Conservation (phyloP, 30 jellyfish, hydroid and myxozoan species). For the Rhopilema esculentum region DNA sequence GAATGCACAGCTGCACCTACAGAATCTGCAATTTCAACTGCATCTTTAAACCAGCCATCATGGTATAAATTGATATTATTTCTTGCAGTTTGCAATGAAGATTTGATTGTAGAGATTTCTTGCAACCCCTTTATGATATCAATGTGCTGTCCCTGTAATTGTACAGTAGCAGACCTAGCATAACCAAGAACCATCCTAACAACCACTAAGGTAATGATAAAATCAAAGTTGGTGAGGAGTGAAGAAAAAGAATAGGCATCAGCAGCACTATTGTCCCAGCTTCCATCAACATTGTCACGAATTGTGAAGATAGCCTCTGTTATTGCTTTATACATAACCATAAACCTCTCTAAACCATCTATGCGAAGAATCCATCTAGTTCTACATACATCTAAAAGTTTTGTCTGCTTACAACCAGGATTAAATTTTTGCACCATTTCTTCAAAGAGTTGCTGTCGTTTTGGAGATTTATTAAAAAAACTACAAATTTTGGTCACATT, state of each 20-base stretch:
- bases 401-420: neutral
- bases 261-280: neutral
- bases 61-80: neutral
- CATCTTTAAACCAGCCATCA: constrained; percentile 4
- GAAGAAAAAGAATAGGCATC: neutral
- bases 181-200: neutral
- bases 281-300: neutral
- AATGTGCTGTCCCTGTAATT: constrained; percentile 20
- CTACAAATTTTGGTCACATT: neutral
- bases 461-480: neutral
- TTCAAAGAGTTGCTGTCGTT: neutral
- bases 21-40: neutral
- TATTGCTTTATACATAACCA: constrained; percentile 21
- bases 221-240: neutral
- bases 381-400: constrained; percentile 46
- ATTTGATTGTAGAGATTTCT: neutral
- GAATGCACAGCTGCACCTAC: neutral
- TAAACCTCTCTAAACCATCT: neutral
- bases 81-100: constrained; percentile 4
- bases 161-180: constrained; percentile 20
- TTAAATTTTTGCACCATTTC: neutral
- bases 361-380: constrained; percentile 50
- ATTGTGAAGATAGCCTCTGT: constrained; percentile 32
- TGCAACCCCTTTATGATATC: constrained; percentile 21
- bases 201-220: neutral